Percentiles rank a stretch among this genome's conserved stretches.
Conservation (phyloP, 1,140 invertebrate genomes). For the Drosophila kepulauana region DNA sequence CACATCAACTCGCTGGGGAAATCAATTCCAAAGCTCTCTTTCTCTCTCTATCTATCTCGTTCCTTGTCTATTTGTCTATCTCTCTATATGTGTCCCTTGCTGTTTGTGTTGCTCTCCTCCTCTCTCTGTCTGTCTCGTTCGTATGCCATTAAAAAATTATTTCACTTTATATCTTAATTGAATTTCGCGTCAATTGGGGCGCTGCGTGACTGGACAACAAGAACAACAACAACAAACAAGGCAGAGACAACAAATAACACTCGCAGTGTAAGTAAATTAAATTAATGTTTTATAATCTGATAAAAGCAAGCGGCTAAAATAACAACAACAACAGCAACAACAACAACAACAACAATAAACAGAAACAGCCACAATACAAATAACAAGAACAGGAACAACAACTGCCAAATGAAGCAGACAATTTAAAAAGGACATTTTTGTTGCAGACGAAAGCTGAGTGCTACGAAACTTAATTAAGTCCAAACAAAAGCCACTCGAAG, state of each 20-base stretch:
- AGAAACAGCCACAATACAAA: slow-evolving; percentile 4
- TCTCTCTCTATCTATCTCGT: not conserved
- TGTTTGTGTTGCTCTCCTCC: not conserved
- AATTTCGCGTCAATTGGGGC: slow-evolving; percentile 73
- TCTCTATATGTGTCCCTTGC: not conserved
- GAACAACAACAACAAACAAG: slow-evolving; percentile 14
- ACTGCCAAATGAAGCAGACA: slow-evolving; percentile 19
- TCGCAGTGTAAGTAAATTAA: slow-evolving; percentile 69
- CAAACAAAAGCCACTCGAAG: not conserved
- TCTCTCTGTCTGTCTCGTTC: not conserved
- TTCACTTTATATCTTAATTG: slow-evolving; percentile 80
- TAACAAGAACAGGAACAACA: not conserved
- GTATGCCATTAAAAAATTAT: slow-evolving; percentile 78
- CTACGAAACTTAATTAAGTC: slow-evolving; percentile 19
- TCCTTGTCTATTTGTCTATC: slow-evolving; percentile 2
- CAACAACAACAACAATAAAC: not conserved
- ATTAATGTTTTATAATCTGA: slow-evolving; percentile 80
- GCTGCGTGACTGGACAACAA: slow-evolving; percentile 51
- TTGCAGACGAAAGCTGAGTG: slow-evolving; percentile 28
- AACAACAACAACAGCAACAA: slow-evolving; percentile 29
- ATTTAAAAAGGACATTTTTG: slow-evolving; percentile 4
- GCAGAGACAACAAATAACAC: slow-evolving; percentile 33
- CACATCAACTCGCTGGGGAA: slow-evolving; percentile 65
- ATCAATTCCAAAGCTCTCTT: slow-evolving; percentile 69
- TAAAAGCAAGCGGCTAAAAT: slow-evolving; percentile 65